A percentile compares a stretch with the other conserved stretches of the same genome.
Conservation (phyloP, 2,888 invertebrate species). For the Ischnura elegans region DNA sequence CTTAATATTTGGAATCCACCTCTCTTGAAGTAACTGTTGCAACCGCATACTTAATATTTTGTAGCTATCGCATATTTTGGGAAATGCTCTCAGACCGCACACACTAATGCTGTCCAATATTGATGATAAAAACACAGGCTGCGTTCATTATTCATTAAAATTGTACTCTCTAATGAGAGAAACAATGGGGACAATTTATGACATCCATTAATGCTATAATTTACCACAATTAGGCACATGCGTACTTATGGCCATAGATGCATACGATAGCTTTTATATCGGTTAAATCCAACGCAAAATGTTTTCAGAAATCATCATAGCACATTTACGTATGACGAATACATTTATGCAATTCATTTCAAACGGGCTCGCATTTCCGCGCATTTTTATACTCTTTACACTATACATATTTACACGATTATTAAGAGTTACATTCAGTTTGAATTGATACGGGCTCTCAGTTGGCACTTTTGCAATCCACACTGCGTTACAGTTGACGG, state of each 20-base stretch:
- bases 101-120: background rate
- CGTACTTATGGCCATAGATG: background rate
- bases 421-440: background rate
- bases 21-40: background rate
- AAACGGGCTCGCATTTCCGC: background rate
- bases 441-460: background rate
- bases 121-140: background rate
- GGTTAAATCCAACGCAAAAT: background rate
- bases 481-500: background rate
- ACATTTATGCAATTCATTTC: background rate
- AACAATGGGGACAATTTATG: background rate
- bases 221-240: background rate
- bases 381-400: background rate
- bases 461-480: slow-evolving; percentile 44
- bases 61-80: background rate
- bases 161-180: background rate
- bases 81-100: background rate
- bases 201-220: background rate
- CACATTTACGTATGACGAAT: background rate
- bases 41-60: background rate
- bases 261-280: background rate
- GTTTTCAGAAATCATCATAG: background rate
- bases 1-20: background rate
- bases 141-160: background rate
- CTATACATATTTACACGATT: background rate